Conservation (phyloP, 2,888 invertebrate species). For the Ophioninae sp. region DNA sequence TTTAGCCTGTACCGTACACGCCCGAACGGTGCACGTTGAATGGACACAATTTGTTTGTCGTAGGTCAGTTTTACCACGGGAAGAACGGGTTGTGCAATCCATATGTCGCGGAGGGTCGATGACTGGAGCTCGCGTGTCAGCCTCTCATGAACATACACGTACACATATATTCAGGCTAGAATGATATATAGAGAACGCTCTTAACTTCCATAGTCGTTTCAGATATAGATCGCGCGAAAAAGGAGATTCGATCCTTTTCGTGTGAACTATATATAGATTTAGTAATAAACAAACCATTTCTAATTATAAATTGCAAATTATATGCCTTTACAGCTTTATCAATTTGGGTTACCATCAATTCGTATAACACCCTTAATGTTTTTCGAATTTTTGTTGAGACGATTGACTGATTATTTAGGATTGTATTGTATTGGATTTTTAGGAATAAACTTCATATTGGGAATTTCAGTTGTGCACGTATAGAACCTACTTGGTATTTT, state of each 20-base stretch:
- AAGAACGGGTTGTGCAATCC: slow-evolving; percentile 35
- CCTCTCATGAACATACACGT: slow-evolving; percentile 68
- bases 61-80: slow-evolving; percentile 63
- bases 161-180: slow-evolving; percentile 12
- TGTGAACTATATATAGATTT: slow-evolving; percentile 25
- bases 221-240: slow-evolving; percentile 74
- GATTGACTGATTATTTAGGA: too few relatives aligned
- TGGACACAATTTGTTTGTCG: slow-evolving; percentile 55
- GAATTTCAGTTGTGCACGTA: too few relatives aligned
- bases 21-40: slow-evolving; percentile 38
- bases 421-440: too few relatives aligned
- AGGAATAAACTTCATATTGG: too few relatives aligned
- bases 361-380: neutral
- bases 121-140: slow-evolving; percentile 78
- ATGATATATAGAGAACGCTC: slow-evolving; percentile 60
- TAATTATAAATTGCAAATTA: slow-evolving; percentile 8
- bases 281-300: slow-evolving; percentile 23
- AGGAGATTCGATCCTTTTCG: slow-evolving; percentile 50
- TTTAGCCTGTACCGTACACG: too few relatives aligned
- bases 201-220: slow-evolving; percentile 72
- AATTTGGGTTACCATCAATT: neutral
- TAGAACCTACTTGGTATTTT: too few relatives aligned
- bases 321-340: neutral
- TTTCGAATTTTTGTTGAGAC: too few relatives aligned
- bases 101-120: slow-evolving; percentile 71